phyloP scores from a whole-genome alignment of 2,113 vertebrate species.

The Cynoglossus semilaevis region DNA sequence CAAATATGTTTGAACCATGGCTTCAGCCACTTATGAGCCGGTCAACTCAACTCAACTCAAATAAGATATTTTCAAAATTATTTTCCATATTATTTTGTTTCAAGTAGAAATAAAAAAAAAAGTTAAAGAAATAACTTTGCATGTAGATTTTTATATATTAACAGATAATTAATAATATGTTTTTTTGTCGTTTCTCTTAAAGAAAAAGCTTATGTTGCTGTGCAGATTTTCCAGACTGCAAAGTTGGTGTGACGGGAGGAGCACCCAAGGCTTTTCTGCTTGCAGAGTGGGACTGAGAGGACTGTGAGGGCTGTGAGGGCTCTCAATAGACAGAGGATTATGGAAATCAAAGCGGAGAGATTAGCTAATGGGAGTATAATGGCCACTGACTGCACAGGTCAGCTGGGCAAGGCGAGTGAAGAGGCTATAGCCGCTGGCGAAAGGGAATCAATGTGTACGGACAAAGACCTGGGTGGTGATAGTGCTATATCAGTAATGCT shows the following conservation, averaged over 20 bases:
- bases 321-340: slow-evolving; percentile 75
- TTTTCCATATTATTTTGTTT: too few relatives aligned
- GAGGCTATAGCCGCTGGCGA: slow-evolving; percentile 28
- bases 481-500: slow-evolving; percentile 27
- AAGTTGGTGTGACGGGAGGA: slow-evolving; percentile 9
- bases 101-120: too few relatives aligned
- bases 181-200: too few relatives aligned
- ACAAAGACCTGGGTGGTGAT: slow-evolving; percentile 33
- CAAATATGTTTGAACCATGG: too few relatives aligned
- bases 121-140: too few relatives aligned
- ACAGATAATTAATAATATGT: too few relatives aligned
- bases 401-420: slow-evolving; percentile 68
- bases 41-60: too few relatives aligned
- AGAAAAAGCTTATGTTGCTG: slow-evolving; percentile 7
- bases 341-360: slow-evolving; percentile 78
- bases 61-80: too few relatives aligned
- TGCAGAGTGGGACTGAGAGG: slow-evolving; percentile 46
- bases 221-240: slow-evolving; percentile 15
- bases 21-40: too few relatives aligned
- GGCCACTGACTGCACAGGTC: slow-evolving; percentile 65
- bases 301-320: slow-evolving; percentile 54
- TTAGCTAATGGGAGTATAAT: slow-evolving; percentile 81
- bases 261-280: slow-evolving; percentile 32
- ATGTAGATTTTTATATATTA: too few relatives aligned
- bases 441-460: slow-evolving; percentile 53